Base-by-base conservation (phyloP, 1,140 invertebrate species). In the Oedothorax gibbosus region DNA sequence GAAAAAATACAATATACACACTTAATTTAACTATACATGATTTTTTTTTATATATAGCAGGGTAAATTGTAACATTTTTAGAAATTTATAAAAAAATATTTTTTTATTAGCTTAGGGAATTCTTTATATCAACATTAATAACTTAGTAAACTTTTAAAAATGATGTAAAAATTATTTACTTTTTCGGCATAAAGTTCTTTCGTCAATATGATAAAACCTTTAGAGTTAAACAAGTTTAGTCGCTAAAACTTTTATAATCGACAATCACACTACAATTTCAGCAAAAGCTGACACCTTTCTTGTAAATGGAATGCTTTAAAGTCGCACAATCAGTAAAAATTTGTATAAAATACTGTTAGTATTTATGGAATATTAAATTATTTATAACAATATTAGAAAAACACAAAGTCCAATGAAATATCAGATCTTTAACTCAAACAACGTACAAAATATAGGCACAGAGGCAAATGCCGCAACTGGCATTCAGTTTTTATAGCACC, bases 381-480 rank as follows among this genome's bases (percentile, higher is more conserved):
- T 64, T 50, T 77, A 62, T 62, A 77, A 50, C 75, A 79, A 79
- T 35, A 79, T 66, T 79, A 54, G 18, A 50, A 54, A 54, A 66
- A 79, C 15, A 53, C 18, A 57, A 75, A 12, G 57, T 75, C 62
- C 62, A 79, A 79, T 66, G 51, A 79, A 56, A 79, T 65, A 79
- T 79, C 60, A 54, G 51, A 68, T 54, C 62, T 66, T 50, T 66
- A 20, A 20, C 35, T 65, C 56, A 12, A 15, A 60, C 54, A 35
- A 65, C 9, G 65, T 68, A 79, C 35, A 71, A 79, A 68, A 65
- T 79, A 79, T 79, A 68, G 77, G 77, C 77, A 79, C 77, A 79
- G 62, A 79, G 20, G 51, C 68, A 79, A 79, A 53, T 66, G 62
- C 77, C 75, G 53, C 18, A 64, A 79, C 49, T 79, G 77, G 77